Conservation (phyloP, 2,113 vertebrate genomes). For the Peromyscus californicus region DNA sequence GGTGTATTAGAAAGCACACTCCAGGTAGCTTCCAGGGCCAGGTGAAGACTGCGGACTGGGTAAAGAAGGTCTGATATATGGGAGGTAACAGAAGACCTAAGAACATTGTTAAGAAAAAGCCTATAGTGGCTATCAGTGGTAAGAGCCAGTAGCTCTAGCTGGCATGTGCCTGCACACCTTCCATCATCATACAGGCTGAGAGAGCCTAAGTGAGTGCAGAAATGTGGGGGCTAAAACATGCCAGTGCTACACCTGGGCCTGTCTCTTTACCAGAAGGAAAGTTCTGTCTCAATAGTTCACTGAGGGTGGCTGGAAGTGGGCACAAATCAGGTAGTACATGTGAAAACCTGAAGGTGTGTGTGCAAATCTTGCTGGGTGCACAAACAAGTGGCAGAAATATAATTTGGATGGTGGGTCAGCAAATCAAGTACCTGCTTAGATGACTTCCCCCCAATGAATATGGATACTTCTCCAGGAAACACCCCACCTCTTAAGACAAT, state of each 20-base stretch:
- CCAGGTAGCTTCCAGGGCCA: not conserved
- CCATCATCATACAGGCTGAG: not conserved
- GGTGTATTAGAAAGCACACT: not conserved
- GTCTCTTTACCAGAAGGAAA: not conserved
- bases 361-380: not conserved
- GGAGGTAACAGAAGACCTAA: not conserved
- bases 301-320: not conserved
- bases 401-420: not conserved
- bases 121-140: fast-evolving
- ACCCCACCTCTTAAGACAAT: not conserved
- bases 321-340: too few species aligned
- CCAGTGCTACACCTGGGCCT: not conserved
- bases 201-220: not conserved
- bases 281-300: not conserved
- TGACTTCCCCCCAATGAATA: not conserved
- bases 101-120: not conserved
- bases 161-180: too few species aligned
- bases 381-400: not conserved
- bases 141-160: not conserved
- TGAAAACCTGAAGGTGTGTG: not conserved
- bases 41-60: not conserved
- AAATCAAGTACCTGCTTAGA: not conserved
- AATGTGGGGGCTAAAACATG: too few species aligned
- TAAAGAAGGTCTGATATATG: not conserved
- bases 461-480: too few species aligned